Percentiles rank a stretch among this genome's conserved stretches.
phyloP scores from a whole-genome alignment of 2,797 vertebrate genomes.

The Alouatta caraya region DNA sequence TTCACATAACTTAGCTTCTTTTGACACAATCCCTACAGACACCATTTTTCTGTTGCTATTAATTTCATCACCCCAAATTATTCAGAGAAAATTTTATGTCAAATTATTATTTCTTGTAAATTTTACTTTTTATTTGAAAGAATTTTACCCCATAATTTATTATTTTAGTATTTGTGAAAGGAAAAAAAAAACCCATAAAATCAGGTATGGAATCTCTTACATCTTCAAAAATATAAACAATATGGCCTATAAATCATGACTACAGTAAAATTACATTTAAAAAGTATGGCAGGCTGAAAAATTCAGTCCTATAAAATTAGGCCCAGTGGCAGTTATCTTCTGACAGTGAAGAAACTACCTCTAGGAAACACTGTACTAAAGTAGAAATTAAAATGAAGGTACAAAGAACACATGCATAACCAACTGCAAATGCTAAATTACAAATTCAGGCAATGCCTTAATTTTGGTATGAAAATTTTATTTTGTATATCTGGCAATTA shows the following conservation, averaged over 20 bases:
- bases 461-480: neutral
- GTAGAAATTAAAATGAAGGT: neutral
- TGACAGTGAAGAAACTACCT: neutral
- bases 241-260: constrained; percentile 15
- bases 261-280: neutral
- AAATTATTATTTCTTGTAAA: constrained; percentile 47
- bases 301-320: constrained; percentile 40
- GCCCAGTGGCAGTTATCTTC: neutral
- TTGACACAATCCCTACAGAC: constrained; percentile 76
- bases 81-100: constrained; percentile 68
- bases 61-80: constrained; percentile 56
- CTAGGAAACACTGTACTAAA: neutral
- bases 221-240: constrained; percentile 32
- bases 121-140: constrained; percentile 46
- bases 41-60: constrained; percentile 68
- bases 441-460: neutral
- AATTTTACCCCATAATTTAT: neutral
- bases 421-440: neutral
- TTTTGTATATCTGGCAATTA: constrained; percentile 49
- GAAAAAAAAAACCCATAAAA: constrained; percentile 54
- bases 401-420: neutral
- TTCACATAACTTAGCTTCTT: constrained; percentile 79
- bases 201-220: neutral
- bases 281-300: constrained; percentile 35
- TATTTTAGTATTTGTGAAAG: constrained; percentile 3